A percentile compares a stretch with the other conserved stretches of the same genome.
Evolutionary conservation across 2,888 invertebrate genomes (phyloP).

Genomic region (Chymomyza caudatula): DNA sequence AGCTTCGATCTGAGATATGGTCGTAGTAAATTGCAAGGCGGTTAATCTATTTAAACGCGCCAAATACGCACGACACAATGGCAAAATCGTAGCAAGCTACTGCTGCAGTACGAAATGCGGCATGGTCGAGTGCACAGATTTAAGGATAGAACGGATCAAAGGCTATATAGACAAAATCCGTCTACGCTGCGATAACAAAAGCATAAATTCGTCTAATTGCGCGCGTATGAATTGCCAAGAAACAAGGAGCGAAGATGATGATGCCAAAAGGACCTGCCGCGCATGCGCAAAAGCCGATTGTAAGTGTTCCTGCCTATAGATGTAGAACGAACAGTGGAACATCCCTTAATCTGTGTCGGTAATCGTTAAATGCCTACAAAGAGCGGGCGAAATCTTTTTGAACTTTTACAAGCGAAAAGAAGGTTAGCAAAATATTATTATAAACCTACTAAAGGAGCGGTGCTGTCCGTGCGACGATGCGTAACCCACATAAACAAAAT

Average conservation of each 20-base stretch:
- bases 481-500: constrained; percentile 63
- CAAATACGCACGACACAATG: constrained; percentile 73
- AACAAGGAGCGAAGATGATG: constrained; percentile 9
- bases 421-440: constrained; percentile 75
- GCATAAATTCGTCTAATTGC: constrained; percentile 71
- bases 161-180: constrained; percentile 53
- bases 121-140: constrained; percentile 68
- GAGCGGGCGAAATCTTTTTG: constrained; percentile 75
- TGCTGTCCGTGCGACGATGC: constrained; percentile 10
- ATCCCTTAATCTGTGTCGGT: constrained; percentile 78
- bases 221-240: constrained; percentile 46
- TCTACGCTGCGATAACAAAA: constrained; percentile 51
- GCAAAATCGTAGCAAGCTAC: constrained; percentile 34
- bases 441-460: constrained; percentile 50
- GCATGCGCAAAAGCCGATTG: constrained; percentile 58
- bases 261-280: constrained; percentile 45
- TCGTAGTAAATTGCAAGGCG: constrained; percentile 77
- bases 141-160: constrained; percentile 68
- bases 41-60: constrained; percentile 79
- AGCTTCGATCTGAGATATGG: constrained; percentile 48
- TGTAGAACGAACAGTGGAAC: constrained; percentile 41
- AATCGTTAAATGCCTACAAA: constrained; percentile 73
- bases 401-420: constrained; percentile 73
- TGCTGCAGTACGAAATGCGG: constrained; percentile 5
- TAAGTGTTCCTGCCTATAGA: constrained; percentile 10